Base-by-base conservation (phyloP, 2,797 vertebrate genomes). In the Aplochiton taeniatus region DNA sequence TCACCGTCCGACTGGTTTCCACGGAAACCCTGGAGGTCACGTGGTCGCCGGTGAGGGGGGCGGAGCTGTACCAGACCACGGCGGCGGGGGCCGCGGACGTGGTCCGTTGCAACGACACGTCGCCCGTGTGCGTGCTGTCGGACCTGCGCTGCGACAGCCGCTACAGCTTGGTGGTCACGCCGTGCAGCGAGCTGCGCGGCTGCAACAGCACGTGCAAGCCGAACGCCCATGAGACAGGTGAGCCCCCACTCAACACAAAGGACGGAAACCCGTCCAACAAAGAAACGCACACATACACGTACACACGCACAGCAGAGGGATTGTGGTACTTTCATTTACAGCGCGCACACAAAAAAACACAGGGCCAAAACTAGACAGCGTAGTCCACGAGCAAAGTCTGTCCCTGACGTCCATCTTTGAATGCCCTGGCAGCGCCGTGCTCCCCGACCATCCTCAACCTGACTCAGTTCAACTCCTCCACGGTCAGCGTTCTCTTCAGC, bases 41-140 rank as follows among this genome's bases (percentile, higher is more conserved):
- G 59, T 97, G 96, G 96, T 83, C 90, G 44, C 68, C 92, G 0
- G 95, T 93, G 68, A 94, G 90, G 46, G 96, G 96, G 60, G 95
- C 94, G 0, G 96, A 97, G 66, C 71, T 94, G 53, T 97, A 96
- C 6, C 84, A 94, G 81, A 95, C 94, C 0, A 91, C 91, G 0
- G 96, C 95, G 0, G 77, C 62, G 0, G 80, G 91, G 45, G 72
- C 87, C 1, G 11, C 77, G 0, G 77, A 63, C 0, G 46, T 55
- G 7, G 68, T 93, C 65, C 92, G 90, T 46, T 98, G 97, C 75
- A 95, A 90, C 0, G 94, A 96, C 89, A 95, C 95, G 0, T 84
- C 91, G 8, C 82, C 95, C 0, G 83, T 94, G 7, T 98, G 96
- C 9, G 94, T 89, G 0, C 87, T 97, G 20, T 96, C 96, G 0